phyloP scores from a whole-genome alignment of 1,140 invertebrate genomes.

The Aethina tumida region DNA sequence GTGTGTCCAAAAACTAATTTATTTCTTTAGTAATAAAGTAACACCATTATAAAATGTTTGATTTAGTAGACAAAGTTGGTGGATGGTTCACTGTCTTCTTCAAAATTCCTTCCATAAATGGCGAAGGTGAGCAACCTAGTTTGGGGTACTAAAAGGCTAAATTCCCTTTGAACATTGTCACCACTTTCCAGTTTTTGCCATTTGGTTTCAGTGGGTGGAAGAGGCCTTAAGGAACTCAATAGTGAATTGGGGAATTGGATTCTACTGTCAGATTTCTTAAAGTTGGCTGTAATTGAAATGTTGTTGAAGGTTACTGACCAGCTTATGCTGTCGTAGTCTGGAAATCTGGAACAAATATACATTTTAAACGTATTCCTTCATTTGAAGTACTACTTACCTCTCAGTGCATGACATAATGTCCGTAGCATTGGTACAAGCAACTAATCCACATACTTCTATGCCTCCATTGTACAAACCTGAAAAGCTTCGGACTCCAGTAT shows the following conservation, averaged over 20 bases:
- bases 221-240: slow-evolving; percentile 18
- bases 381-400: too few relatives aligned
- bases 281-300: slow-evolving; percentile 16
- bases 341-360: slow-evolving; percentile 17
- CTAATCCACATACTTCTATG: too few relatives aligned
- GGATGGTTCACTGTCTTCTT: slow-evolving; percentile 16
- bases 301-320: slow-evolving; percentile 21
- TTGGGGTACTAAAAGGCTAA: slow-evolving; percentile 14
- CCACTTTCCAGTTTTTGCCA: slow-evolving; percentile 12
- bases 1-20: too few relatives aligned
- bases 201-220: slow-evolving; percentile 10
- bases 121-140: slow-evolving; percentile 21
- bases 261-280: slow-evolving; percentile 9
- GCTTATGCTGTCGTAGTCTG: slow-evolving; percentile 15
- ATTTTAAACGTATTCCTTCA: too few relatives aligned
- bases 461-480: too few relatives aligned
- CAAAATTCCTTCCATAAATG: slow-evolving; percentile 23
- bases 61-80: too few relatives aligned
- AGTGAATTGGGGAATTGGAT: slow-evolving; percentile 21
- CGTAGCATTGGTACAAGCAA: too few relatives aligned
- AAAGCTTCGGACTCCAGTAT: too few relatives aligned
- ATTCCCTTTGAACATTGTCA: slow-evolving; percentile 8
- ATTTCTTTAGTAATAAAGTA: too few relatives aligned
- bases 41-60: too few relatives aligned
- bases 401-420: too few relatives aligned